Evolutionary conservation across 2,113 vertebrate genomes (phyloP).

Genomic region (Hirundichthys speculiger): DNA sequence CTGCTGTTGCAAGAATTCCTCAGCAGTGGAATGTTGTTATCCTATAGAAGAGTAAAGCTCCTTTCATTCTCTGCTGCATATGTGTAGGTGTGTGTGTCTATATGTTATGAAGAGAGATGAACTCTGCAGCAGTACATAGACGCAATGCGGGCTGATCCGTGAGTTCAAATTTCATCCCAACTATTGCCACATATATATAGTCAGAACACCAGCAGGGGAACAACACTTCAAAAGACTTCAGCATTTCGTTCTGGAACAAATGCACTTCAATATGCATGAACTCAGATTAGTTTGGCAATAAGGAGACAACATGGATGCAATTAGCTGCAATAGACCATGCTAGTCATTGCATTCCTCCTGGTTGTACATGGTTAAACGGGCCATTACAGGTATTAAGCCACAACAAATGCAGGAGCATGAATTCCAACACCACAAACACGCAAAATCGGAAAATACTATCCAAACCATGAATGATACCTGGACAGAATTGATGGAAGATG

Average conservation of each 20-base stretch:
- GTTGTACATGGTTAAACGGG: constrained; percentile 23
- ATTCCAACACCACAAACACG: constrained; percentile 5
- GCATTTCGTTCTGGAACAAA: constrained; percentile 4
- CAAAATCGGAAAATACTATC: constrained; percentile 31
- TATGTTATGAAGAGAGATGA: constrained; percentile 63
- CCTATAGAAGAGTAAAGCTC: not conserved
- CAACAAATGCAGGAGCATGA: constrained; percentile 18
- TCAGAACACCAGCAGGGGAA: constrained; percentile 27
- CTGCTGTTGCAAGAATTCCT: constrained; percentile 8
- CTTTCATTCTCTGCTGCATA: constrained; percentile 43
- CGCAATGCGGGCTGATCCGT: constrained; percentile 45
- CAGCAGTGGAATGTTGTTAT: constrained; percentile 25
- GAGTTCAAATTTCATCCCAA: constrained; percentile 32
- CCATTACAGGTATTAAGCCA: not conserved
- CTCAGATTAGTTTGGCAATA: constrained; percentile 19
- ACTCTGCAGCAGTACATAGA: constrained; percentile 50
- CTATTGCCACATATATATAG: constrained; percentile 41
- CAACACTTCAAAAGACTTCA: not conserved
- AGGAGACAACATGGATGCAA: constrained; percentile 10
- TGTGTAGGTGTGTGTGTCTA: constrained; percentile 49
- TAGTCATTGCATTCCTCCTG: constrained; percentile 9
- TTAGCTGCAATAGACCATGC: constrained; percentile 9
- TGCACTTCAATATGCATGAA: constrained; percentile 25
- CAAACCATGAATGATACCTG: constrained; percentile 28
- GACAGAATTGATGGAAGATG: not conserved